phyloP scores from a whole-genome alignment of 2,888 invertebrate genomes.

The Ernsta delagoae region DNA sequence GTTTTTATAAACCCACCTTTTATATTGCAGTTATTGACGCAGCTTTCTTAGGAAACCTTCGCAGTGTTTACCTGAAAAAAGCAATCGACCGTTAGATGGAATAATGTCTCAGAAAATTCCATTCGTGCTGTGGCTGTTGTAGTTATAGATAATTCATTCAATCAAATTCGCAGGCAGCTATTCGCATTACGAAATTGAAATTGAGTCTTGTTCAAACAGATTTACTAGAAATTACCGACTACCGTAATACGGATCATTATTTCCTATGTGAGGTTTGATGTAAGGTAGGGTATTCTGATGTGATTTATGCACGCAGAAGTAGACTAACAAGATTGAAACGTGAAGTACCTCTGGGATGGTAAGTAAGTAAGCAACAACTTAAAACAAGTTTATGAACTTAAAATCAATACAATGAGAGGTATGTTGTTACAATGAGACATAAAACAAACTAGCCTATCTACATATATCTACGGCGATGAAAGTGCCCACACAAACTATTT shows the following conservation, averaged over 20 bases:
- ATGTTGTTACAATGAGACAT: background rate
- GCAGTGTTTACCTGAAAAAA: slow-evolving; percentile 30
- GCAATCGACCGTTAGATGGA: slow-evolving; percentile 23
- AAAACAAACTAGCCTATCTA: background rate
- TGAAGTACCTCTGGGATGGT: background rate
- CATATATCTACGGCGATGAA: background rate
- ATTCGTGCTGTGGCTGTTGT: slow-evolving; percentile 17
- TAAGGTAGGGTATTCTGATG: slow-evolving; percentile 1
- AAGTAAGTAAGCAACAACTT: too few species aligned
- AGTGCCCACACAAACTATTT: background rate
- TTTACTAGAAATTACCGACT: slow-evolving; percentile 10
- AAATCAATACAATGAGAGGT: too few species aligned
- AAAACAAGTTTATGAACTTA: too few species aligned
- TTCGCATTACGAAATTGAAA: slow-evolving; percentile 36
- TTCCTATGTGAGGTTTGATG: slow-evolving; percentile 34
- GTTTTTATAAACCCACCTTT: slow-evolving; percentile 25
- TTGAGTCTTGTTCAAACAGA: slow-evolving; percentile 35
- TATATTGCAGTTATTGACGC: slow-evolving; percentile 23
- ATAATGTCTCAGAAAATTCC: slow-evolving; percentile 28
- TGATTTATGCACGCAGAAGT: background rate
- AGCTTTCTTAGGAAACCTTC: slow-evolving; percentile 26
- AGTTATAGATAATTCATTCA: slow-evolving; percentile 33
- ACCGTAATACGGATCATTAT: slow-evolving; percentile 30
- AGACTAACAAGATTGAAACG: background rate
- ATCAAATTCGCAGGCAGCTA: slow-evolving; percentile 32